Percentiles rank a stretch among this genome's conserved stretches.
phyloP scores from a whole-genome alignment of 2,113 vertebrate species.

The Leptocoma aspasia region DNA sequence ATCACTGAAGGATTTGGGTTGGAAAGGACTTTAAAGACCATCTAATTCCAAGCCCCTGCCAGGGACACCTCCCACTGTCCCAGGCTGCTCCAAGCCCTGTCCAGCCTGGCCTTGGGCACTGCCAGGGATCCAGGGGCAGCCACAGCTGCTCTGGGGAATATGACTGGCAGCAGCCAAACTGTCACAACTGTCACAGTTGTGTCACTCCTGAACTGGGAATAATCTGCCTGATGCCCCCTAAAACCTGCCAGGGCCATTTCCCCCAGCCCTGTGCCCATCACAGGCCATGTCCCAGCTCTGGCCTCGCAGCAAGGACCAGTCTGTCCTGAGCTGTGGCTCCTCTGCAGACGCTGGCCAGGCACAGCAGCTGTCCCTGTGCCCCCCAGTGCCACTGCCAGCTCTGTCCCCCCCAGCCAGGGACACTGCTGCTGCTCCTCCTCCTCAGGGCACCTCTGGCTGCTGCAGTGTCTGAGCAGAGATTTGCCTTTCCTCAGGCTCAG shows the following conservation, averaged over 20 bases:
- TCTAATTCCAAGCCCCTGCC: background rate
- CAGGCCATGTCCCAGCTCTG: accelerated
- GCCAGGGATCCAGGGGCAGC: background rate
- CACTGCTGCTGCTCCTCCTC: background rate
- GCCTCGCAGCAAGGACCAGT: background rate
- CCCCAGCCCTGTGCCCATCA: background rate
- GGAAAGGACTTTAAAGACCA: background rate
- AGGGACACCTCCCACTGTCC: background rate
- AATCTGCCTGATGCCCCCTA: accelerated
- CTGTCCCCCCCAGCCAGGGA: background rate
- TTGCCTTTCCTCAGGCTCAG: background rate
- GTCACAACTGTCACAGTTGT: accelerated
- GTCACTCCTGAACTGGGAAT: accelerated
- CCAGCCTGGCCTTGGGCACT: background rate
- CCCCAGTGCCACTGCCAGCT: background rate
- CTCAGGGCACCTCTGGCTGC: background rate
- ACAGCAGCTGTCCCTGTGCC: background rate
- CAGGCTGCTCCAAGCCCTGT: accelerated
- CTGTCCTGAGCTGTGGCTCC: background rate
- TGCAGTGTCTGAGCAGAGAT: background rate
- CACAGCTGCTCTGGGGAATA: background rate
- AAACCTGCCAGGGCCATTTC: background rate
- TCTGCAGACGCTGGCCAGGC: background rate
- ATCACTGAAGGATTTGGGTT: background rate
- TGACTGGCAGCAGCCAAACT: background rate